Conservation (phyloP, 92 coral and sea anemone species). For the Porites cylindrica region DNA sequence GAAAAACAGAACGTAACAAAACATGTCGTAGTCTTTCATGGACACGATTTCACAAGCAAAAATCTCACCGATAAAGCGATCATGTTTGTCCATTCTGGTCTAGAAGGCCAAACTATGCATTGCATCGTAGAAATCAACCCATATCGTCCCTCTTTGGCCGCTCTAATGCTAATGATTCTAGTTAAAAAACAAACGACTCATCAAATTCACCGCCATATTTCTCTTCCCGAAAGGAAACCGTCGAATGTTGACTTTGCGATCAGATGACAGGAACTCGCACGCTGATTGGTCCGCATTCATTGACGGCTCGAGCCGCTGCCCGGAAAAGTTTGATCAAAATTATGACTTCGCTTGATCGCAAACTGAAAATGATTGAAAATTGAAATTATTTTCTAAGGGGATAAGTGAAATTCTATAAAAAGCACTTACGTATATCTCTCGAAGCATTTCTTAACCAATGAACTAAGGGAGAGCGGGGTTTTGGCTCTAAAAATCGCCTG, state of each 20-base stretch:
- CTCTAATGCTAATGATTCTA: conserved; percentile 48
- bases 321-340: conserved; percentile 1
- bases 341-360: neutral
- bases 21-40: conserved; percentile 26
- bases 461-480: neutral
- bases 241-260: conserved; percentile 53
- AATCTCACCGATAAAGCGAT: conserved; percentile 71
- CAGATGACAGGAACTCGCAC: conserved; percentile 40
- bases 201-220: conserved; percentile 58
- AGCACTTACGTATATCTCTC: neutral
- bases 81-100: conserved; percentile 75
- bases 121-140: conserved; percentile 69
- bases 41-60: conserved; percentile 21
- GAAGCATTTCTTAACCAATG: neutral
- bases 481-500: conserved; percentile 25
- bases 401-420: neutral
- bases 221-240: conserved; percentile 44
- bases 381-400: too few relatives aligned
- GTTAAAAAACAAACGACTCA: conserved; percentile 44
- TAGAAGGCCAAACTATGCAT: conserved; percentile 47
- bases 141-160: conserved; percentile 31
- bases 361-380: neutral
- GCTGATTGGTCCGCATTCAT: conserved; percentile 33
- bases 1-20: conserved; percentile 10
- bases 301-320: conserved; percentile 24